phyloP scores from a whole-genome alignment of 2,888 invertebrate genomes.

The Dendrolimus houi region DNA sequence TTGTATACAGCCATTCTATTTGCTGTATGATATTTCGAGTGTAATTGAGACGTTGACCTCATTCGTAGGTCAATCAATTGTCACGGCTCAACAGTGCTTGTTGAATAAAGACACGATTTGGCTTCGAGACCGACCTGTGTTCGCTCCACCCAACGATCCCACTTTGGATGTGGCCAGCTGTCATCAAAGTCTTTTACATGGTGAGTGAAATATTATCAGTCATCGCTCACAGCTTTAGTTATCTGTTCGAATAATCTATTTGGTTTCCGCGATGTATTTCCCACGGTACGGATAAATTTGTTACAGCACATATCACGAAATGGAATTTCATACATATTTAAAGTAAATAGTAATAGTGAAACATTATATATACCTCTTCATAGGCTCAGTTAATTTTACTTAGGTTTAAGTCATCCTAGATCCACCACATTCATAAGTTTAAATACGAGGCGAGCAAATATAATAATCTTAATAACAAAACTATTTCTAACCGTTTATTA shows the following conservation, averaged over 20 bases:
- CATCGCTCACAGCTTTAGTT: slow-evolving; percentile 7
- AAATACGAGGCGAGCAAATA: too few species aligned
- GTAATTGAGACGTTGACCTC: slow-evolving; percentile 53
- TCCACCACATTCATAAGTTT: too few species aligned
- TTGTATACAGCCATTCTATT: slow-evolving; percentile 15
- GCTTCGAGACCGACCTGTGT: slow-evolving; percentile 63
- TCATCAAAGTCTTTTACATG: slow-evolving; percentile 66
- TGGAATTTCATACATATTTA: slow-evolving; percentile 1
- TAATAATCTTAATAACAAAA: too few species aligned
- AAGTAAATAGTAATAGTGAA: neutral
- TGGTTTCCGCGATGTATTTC: slow-evolving; percentile 27
- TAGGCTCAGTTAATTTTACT: too few species aligned
- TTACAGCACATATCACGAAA: neutral
- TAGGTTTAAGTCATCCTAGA: too few species aligned
- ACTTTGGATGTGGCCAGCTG: slow-evolving; percentile 57
- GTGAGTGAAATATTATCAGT: slow-evolving; percentile 35
- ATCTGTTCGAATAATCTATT: slow-evolving; percentile 11
- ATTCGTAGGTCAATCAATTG: slow-evolving; percentile 69
- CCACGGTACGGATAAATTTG: slow-evolving; percentile 19
- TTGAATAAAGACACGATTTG: slow-evolving; percentile 72
- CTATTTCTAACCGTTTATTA: too few species aligned
- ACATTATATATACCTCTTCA: too few species aligned
- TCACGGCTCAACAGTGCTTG: slow-evolving; percentile 67
- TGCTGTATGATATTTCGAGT: slow-evolving; percentile 5
- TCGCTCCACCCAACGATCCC: slow-evolving; percentile 52